These are phyloP conservation scores for Phragmatobia fuliginosa DNA, from an alignment of 2,888 invertebrate genomes.

Conservation along the genomic window DNA sequence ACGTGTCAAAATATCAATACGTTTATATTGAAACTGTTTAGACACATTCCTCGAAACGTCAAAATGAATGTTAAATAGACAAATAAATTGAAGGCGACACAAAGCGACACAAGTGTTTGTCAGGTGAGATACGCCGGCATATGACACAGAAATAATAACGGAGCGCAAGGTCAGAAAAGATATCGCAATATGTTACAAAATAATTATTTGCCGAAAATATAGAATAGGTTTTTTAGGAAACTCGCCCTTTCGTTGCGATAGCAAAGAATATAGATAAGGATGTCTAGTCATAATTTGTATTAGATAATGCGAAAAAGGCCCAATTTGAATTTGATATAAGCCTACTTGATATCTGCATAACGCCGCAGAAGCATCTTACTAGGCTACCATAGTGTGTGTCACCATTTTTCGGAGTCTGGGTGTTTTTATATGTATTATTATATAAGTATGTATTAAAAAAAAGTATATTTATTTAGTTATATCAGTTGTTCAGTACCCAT, in stretches of 20 bases:
- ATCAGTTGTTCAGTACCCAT: too few species aligned
- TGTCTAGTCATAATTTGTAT: not conserved
- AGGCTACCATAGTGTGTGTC: too few species aligned
- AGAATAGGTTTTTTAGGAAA: constrained; percentile 25
- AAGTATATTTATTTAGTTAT: too few species aligned
- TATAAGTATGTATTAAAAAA: too few species aligned
- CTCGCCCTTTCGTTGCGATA: constrained; percentile 31
- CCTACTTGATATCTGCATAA: too few species aligned
- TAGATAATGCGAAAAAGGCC: not conserved
- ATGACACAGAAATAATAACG: constrained; percentile 41
- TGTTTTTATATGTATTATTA: too few species aligned
- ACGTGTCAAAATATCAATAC: not conserved
- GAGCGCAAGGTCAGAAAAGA: constrained; percentile 29
- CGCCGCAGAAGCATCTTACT: too few species aligned
- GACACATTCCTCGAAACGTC: constrained; percentile 3
- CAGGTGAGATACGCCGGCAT: constrained; percentile 28
- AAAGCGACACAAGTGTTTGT: constrained; percentile 17
- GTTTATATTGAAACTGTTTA: not conserved
- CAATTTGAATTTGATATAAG: too few species aligned
- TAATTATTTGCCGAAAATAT: constrained; percentile 49
- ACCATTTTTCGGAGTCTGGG: too few species aligned
- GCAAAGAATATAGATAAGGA: constrained; percentile 13
- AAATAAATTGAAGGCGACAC: constrained; percentile 31
- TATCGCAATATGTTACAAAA: constrained; percentile 23
- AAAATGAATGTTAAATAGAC: constrained; percentile 20